Evolutionary conservation across 30 jellyfish, hydroid and myxozoan species (phyloP).

Genomic region (Cassiopea andromeda): DNA sequence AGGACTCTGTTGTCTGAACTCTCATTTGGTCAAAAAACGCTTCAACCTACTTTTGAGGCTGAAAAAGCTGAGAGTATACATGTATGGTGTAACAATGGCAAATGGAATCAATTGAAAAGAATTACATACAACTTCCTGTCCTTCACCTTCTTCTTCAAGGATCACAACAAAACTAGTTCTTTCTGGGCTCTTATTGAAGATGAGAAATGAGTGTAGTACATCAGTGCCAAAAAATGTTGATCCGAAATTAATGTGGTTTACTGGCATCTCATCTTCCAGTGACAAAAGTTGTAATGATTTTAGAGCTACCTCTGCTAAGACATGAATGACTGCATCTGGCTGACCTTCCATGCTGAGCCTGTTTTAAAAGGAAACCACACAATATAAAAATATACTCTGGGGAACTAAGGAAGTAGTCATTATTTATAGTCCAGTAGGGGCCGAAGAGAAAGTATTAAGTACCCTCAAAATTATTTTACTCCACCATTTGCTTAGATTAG

Average conservation of each 20-base stretch:
- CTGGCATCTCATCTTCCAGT: conserved; percentile 60
- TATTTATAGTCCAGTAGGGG: no score
- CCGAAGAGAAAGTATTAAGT: no score
- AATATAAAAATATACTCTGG: background rate
- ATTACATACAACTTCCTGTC: conserved; percentile 86
- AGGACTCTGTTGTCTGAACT: no score
- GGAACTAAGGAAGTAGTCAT: no score
- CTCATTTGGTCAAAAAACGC: no score
- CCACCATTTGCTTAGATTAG: no score
- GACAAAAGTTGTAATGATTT: conserved; percentile 69
- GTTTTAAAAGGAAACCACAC: background rate
- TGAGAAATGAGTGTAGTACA: conserved; percentile 63
- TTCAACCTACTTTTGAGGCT: no score
- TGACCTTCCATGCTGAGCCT: conserved; percentile 80
- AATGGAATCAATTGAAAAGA: background rate
- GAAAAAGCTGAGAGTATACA: no score
- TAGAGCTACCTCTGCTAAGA: conserved; percentile 69
- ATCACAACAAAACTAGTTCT: conserved; percentile 79
- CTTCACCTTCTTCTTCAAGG: conserved; percentile 90
- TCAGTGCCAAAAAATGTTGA: conserved; percentile 89
- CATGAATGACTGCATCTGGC: conserved; percentile 28
- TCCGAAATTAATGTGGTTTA: conserved; percentile 79
- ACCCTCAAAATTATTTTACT: no score
- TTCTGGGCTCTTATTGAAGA: conserved; percentile 81
- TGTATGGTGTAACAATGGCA: background rate